Evolutionary conservation across 2,113 vertebrate species (phyloP), one percentile per base, ranked within the genome.

Genomic region (Myxocyprinus asiaticus): DNA sequence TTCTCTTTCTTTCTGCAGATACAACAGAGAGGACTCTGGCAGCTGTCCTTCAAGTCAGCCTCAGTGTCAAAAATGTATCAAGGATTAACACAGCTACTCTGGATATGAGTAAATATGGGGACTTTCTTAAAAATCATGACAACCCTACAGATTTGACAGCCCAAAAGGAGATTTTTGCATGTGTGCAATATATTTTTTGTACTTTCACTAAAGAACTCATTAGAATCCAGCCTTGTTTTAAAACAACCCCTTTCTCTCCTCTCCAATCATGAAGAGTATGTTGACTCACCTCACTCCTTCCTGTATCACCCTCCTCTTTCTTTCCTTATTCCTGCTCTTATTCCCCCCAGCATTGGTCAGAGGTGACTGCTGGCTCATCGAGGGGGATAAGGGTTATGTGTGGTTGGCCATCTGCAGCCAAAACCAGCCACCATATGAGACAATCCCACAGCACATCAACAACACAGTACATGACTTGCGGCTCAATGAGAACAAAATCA

Each of bases 391-490:
- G 89, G 97, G 97, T 66, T 99, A 98, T 0, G 97, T 99, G 85
- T 99, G 98, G 98, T 90, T 99, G 88, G 98, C 97, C 58, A 99
- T 99, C 91, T 99, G 98, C 93, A 99, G 98, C 91, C 97, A 99
- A 91, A 99, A 99, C 91, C 98, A 99, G 89, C 98, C 98, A 0
- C 98, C 97, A 0, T 99, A 98, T 0, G 98, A 99, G 91, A 97
- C 97, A 70, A 98, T 99, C 67, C 98, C 97, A 0, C 97, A 98
- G 91, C 98, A 99, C 84, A 99, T 99, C 91, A 99, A 99, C 92
- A 99, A 97, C 92, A 99, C 98, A 0, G 98, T 99, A 87, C 96
- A 98, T 0, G 98, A 99, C 89, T 91, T 99, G 88, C 93, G 97
- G 70, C 92, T 99, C 79, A 99, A 99, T 0, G 97, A 99, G 90